A percentile compares a stretch with the other conserved stretches of the same genome.
Conservation (phyloP, 2,113 vertebrate species). For the Heliornis fulica region DNA sequence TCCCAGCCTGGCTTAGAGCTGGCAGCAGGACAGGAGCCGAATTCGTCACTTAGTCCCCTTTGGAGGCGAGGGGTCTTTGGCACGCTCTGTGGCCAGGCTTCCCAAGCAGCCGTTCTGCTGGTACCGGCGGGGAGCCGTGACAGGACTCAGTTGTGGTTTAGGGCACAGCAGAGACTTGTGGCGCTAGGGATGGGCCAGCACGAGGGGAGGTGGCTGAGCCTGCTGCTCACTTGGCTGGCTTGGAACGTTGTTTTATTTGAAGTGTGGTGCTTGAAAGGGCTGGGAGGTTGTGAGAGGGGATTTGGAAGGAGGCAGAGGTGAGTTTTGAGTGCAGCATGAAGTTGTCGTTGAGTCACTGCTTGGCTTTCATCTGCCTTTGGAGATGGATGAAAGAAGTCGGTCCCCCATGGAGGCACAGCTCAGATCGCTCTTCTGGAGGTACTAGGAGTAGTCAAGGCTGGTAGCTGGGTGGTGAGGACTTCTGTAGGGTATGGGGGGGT, state of each 20-base stretch:
- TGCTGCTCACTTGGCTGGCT: fast-evolving
- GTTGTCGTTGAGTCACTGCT: background rate
- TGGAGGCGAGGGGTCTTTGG: background rate
- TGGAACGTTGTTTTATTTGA: background rate
- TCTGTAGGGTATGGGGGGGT: background rate
- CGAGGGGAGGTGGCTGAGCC: background rate
- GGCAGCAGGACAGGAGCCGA: background rate
- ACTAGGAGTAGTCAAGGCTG: background rate
- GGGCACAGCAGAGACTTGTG: background rate
- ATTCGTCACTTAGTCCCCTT: background rate
- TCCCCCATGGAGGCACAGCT: background rate
- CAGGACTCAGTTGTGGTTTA: background rate
- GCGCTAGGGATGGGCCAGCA: background rate
- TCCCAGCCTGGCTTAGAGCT: background rate
- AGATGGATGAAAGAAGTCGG: background rate
- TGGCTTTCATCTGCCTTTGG: background rate
- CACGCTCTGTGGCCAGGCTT: background rate
- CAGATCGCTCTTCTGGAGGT: background rate
- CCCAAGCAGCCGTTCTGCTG: background rate
- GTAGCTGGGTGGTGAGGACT: background rate
- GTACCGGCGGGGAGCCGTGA: fast-evolving
- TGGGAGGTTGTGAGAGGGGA: background rate
- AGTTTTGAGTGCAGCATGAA: background rate
- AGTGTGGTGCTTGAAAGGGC: background rate
- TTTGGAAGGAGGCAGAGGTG: background rate